Percentiles rank a stretch among this genome's conserved stretches.
Conservation (phyloP, 2,888 invertebrate genomes). For the Heteromyza rotundicornis region DNA sequence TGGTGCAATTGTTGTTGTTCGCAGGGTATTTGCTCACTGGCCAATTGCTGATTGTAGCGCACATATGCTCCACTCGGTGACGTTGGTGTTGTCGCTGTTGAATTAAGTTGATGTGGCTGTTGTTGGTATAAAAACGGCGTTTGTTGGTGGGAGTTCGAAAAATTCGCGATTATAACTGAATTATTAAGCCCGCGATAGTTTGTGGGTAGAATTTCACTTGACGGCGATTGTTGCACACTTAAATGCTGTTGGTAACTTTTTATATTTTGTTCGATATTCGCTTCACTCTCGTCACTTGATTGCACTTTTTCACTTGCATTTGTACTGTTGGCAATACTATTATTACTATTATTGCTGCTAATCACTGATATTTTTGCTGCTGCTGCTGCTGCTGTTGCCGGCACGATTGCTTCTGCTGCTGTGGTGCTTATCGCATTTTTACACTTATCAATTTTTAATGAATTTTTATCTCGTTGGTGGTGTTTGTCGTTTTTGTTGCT, state of each 20-base stretch:
- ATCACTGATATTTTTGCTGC: conserved; percentile 43
- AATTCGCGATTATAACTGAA: conserved; percentile 57
- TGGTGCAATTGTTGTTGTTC: conserved; percentile 26
- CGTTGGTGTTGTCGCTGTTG: conserved; percentile 36
- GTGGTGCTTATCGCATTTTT: conserved; percentile 39
- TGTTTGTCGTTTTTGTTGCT: conserved; percentile 25
- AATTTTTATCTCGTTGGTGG: conserved; percentile 38
- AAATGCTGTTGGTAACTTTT: conserved; percentile 29
- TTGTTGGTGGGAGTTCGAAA: conserved; percentile 36
- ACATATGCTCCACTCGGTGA: conserved; percentile 19
- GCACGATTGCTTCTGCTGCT: conserved; percentile 28
- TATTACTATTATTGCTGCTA: conserved; percentile 37
- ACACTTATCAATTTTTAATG: conserved; percentile 43
- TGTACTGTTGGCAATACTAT: conserved; percentile 33
- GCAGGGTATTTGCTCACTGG: conserved; percentile 4
- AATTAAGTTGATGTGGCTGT: too few species aligned
- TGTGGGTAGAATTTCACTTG: conserved; percentile 42
- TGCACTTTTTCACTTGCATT: conserved; percentile 43
- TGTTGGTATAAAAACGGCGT: conserved; percentile 37
- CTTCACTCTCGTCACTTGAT: conserved; percentile 38
- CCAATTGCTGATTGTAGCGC: conserved; percentile 22
- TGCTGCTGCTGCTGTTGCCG: conserved; percentile 33
- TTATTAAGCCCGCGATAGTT: conserved; percentile 59
- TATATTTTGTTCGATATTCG: conserved; percentile 16
- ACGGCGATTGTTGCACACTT: conserved; percentile 14